Evolutionary conservation across 2,888 invertebrate genomes (phyloP), one percentile per base, ranked within the genome.

Genomic region (Spicauda simplicius): DNA sequence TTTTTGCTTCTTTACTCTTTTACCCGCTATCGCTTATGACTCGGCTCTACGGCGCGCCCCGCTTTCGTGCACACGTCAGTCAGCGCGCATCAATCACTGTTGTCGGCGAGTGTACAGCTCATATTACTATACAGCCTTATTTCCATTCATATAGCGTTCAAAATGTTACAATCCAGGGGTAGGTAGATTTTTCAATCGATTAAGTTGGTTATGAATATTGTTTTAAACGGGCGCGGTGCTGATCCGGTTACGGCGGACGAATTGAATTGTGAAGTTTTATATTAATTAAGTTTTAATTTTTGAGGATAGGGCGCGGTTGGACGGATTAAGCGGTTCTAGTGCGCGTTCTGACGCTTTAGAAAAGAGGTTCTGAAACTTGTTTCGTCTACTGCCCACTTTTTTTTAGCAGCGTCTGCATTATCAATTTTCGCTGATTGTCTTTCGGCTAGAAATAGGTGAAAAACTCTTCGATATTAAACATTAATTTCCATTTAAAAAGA

Each of bases 41-140:
- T 71, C 64, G 56, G 0, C 8, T 67, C 73, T 56, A 16, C 14
- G 14, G 14, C 37, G 50, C 63, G 65, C 68, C 70, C 88, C 81
- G 85, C 82, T 82, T 86, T 81, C 90, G 88, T 88, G 82, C 79
- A 81, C 78, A 85, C 82, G 85, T 83, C 91, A 90, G 87, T 91
- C 91, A 90, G 83, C 84, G 80, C 86, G 82, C 90, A 91, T 91
- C 91, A 91, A 90, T 90, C 91, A 91, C 88, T 86, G 90, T 84
- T 87, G 80, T 79, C 84, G 84, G 84, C 84, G 87, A 86, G 87
- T 87, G 84, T 81, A 83, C 88, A 84, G 87, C 90, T 90, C 91
- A 88, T 88, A 87, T 90, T 90, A 88, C 73, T 77, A 77, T 68
- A 68, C 76, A 71, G 71, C 71, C 68, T 67, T 68, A 54, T 61